Base-by-base conservation (phyloP, 92 coral and sea anemone species). In the Epizoanthus rinbou region DNA sequence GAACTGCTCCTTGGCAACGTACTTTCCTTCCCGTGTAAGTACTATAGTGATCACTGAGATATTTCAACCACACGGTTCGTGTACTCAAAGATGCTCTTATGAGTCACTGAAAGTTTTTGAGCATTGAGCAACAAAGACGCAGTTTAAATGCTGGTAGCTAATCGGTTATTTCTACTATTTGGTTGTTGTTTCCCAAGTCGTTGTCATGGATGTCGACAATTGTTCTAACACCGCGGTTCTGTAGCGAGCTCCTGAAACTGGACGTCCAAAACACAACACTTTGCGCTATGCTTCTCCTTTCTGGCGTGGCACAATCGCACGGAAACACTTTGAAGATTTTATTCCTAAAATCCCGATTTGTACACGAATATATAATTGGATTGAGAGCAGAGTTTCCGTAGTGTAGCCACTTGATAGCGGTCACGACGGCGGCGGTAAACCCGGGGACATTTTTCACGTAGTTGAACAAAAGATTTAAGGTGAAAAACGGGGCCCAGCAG, bases 401-500 rank as follows among this genome's bases (percentile, higher is more conserved):
- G 68, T 93, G 97, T 15, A 93, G 88, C 65, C 75, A 66, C 69
- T 93, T 93, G 4, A 93, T 87, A 4, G 87, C 93, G 4, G 88
- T 66, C 24, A 89, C 87, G 6, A 84, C 83, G 7, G 80, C 69
- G 5, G 88, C 74, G 17, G 81, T 64, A 17, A 86, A 73, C 4
- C 82, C 71, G 24, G 75, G 57, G 14, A 93, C 57, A 5, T 41
- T 65, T 35, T 65, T 35, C 13, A 57, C 58, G 66, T 88, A 89
- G 41, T 50, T 58, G 35, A 87, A 90, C 45, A 93, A 37, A n/a
- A 93, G 74, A 79, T 93, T 93, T 19, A 86, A 54, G 52, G 92
- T 82, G 72, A 93, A 93, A 71, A 93, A 93, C 41, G 97, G 97
- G 8, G 93, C 90, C 97, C 97, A 93, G 21, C 97, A 91, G 5